A percentile compares a stretch with the other conserved stretches of the same genome.
phyloP scores from a whole-genome alignment of 2,888 invertebrate species.

The Brachyopa scutellaris region DNA sequence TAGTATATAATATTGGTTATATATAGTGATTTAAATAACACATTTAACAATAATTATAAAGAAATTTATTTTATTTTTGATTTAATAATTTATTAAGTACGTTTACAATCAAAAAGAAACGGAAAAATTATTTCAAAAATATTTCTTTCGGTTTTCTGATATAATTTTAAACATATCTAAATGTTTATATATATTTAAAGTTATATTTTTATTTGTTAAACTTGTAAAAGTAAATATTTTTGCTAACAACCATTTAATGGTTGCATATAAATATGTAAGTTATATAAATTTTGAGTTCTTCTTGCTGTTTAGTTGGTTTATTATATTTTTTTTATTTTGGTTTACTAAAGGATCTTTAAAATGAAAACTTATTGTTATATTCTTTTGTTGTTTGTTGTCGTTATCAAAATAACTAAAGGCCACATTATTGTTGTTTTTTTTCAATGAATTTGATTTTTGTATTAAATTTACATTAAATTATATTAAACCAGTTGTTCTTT shows the following conservation, averaged over 20 bases:
- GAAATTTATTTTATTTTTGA: conserved; percentile 41
- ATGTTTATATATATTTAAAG: conserved; percentile 14
- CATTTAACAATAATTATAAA: conserved; percentile 57
- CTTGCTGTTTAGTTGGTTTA: conserved; percentile 4
- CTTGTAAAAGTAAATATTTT: conserved; percentile 32
- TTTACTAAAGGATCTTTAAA: conserved; percentile 15
- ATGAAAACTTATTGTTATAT: conserved; percentile 53
- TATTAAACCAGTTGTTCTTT: conserved; percentile 18
- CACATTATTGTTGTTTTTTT: conserved; percentile 73
- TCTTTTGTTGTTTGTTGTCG: conserved; percentile 42
- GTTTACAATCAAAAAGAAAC: conserved; percentile 33
- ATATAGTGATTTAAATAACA: conserved; percentile 60
- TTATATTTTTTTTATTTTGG: conserved; percentile 6
- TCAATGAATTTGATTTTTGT: conserved; percentile 52
- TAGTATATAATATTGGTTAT: conserved; percentile 45
- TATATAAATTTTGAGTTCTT: conserved; percentile 42
- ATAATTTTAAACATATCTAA: conserved; percentile 13
- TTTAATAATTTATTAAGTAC: conserved; percentile 59
- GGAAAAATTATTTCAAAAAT: conserved; percentile 13
- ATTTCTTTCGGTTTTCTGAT: too few species aligned
- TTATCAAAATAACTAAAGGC: conserved; percentile 72
- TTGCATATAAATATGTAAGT: conserved; percentile 5
- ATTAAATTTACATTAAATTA: conserved; percentile 30
- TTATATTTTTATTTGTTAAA: background rate
- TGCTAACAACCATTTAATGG: conserved; percentile 19